Evolutionary conservation across 1,140 invertebrate species (phyloP).

Genomic region (Ceratina australensis): DNA sequence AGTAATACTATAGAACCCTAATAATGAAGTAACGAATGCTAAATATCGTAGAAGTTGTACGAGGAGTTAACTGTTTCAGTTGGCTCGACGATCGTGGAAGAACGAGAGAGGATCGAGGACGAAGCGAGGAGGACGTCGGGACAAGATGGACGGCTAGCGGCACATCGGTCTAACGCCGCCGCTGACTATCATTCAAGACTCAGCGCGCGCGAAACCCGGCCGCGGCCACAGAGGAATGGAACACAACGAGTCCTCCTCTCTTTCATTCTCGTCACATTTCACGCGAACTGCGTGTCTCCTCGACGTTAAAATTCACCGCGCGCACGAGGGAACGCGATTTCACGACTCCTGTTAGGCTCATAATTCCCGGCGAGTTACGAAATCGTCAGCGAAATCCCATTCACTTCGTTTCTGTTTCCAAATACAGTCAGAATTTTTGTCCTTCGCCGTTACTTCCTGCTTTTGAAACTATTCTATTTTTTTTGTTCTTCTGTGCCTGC

Average conservation of each 20-base stretch:
- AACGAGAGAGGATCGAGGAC: slow-evolving; percentile 8
- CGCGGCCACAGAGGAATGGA: not conserved
- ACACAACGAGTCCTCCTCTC: not conserved
- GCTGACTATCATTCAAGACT: slow-evolving; percentile 36
- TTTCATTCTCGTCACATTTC: slow-evolving; percentile 41
- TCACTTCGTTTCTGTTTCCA: not conserved
- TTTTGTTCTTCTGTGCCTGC: no score
- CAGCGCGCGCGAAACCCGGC: not conserved
- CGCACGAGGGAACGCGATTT: not conserved
- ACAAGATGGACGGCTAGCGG: slow-evolving; percentile 50
- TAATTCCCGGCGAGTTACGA: slow-evolving; percentile 7
- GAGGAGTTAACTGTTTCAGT: no score
- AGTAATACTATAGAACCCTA: no score
- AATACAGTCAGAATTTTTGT: not conserved
- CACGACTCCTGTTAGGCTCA: not conserved
- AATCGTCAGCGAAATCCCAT: not conserved
- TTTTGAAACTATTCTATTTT: no score
- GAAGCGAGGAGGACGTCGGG: slow-evolving; percentile 17
- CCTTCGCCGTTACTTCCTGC: no score
- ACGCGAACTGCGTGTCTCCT: slow-evolving; percentile 16
- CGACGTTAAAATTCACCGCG: slow-evolving; percentile 30
- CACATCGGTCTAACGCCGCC: slow-evolving; percentile 44
- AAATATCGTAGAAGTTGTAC: not conserved
- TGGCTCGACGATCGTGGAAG: not conserved
- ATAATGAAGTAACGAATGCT: no score